These are phyloP conservation scores for Rhineura floridana DNA, from an alignment of 2,113 vertebrate species.

Conservation along the genomic window DNA sequence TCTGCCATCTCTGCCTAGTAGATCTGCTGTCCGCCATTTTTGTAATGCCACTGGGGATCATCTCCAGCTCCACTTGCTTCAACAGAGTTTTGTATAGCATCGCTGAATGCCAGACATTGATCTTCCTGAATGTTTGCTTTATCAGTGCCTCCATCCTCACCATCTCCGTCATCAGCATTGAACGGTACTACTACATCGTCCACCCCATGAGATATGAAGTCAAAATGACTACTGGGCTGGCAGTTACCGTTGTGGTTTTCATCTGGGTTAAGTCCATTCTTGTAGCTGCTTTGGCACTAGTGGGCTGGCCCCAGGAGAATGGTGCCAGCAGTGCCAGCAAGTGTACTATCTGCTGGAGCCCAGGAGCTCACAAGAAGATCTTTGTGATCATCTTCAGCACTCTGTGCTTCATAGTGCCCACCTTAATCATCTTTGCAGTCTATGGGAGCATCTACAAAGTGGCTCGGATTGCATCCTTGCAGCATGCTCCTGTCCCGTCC, in stretches of 20 bases:
- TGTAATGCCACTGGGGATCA: constrained; percentile 90
- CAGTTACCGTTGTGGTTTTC: constrained; percentile 77
- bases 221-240: constrained; percentile 86
- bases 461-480: constrained; percentile 84
- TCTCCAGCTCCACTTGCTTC: constrained; percentile 86
- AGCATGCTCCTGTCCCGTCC: constrained; percentile 73
- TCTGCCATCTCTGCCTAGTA: constrained; percentile 89
- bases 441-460: constrained; percentile 90
- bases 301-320: constrained; percentile 77
- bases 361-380: constrained; percentile 77
- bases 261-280: constrained; percentile 84
- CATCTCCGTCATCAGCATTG: constrained; percentile 89
- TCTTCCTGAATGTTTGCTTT: constrained; percentile 88
- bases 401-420: constrained; percentile 84
- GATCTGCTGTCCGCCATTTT: constrained; percentile 89
- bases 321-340: constrained; percentile 78
- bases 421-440: constrained; percentile 85
- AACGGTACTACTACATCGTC: constrained; percentile 91
- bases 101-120: constrained; percentile 82
- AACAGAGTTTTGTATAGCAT: constrained; percentile 81
- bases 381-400: constrained; percentile 84
- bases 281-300: constrained; percentile 79
- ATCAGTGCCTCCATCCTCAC: constrained; percentile 91
- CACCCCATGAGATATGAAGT: constrained; percentile 91
- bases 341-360: constrained; percentile 84